Percentiles rank a stretch among this genome's conserved stretches.
Evolutionary conservation across 1,140 invertebrate species (phyloP).

Genomic region (Pseudachorutes palmiensis): DNA sequence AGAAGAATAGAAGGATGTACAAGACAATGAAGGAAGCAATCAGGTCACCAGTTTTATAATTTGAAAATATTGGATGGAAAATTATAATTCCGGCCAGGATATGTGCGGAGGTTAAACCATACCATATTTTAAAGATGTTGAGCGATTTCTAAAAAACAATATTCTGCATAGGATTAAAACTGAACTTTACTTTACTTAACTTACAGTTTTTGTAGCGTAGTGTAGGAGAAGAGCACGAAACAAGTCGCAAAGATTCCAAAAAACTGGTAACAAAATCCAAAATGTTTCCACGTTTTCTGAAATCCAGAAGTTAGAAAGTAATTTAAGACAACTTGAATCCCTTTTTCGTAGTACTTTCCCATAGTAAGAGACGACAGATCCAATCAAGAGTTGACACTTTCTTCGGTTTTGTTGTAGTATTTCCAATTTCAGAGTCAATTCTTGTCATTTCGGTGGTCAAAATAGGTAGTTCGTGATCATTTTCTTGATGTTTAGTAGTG

Average conservation of each 20-base stretch:
- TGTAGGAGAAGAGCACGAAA: neutral
- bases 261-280: slow-evolving; percentile 7
- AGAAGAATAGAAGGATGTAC: slow-evolving; percentile 15
- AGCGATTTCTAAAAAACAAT: neutral
- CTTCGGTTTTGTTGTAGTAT: neutral
- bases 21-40: neutral
- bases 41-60: neutral
- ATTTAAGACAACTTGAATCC: too few relatives aligned
- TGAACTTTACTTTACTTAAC: neutral
- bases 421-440: too few relatives aligned
- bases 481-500: too few relatives aligned
- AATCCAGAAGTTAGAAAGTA: too few relatives aligned
- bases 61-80: neutral
- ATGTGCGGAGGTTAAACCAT: slow-evolving; percentile 22
- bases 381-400: neutral
- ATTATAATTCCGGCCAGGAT: slow-evolving; percentile 18
- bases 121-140: slow-evolving; percentile 22
- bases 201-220: neutral
- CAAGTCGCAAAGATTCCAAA: neutral
- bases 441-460: too few relatives aligned
- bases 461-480: too few relatives aligned
- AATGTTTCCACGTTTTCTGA: slow-evolving; percentile 5
- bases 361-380: neutral
- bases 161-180: neutral
- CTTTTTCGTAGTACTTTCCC: neutral